Evolutionary conservation across 2,797 vertebrate species (phyloP).

Genomic region (Heteromormyrus szaboi): DNA sequence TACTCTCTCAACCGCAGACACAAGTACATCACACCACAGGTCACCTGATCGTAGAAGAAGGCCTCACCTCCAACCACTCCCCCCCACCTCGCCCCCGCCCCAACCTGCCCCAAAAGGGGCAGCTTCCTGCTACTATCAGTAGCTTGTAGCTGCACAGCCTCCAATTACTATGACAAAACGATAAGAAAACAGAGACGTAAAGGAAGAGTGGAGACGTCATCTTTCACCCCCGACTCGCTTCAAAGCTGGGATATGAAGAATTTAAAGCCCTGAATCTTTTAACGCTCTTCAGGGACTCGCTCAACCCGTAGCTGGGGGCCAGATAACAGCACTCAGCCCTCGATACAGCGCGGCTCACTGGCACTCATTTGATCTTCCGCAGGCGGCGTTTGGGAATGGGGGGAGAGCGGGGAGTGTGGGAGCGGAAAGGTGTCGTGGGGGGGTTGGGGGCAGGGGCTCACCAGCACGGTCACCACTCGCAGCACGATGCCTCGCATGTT

Average conservation of each 20-base stretch:
- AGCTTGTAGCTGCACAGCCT: constrained; percentile 24
- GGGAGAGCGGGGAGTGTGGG: neutral
- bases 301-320: constrained; percentile 58
- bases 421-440: no score
- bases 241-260: constrained; percentile 66
- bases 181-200: constrained; percentile 41
- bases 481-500: constrained; percentile 96
- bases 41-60: neutral
- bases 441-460: constrained; percentile 53
- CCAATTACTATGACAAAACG: constrained; percentile 37
- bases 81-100: neutral
- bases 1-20: neutral
- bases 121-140: neutral
- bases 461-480: constrained; percentile 90
- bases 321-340: constrained; percentile 40
- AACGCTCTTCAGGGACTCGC: constrained; percentile 56
- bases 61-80: neutral
- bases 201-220: constrained; percentile 44
- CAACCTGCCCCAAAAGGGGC: neutral
- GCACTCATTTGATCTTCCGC: constrained; percentile 26
- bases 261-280: constrained; percentile 61
- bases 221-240: constrained; percentile 51
- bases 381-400: neutral
- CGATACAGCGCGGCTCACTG: constrained; percentile 30
- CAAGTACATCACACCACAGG: neutral